A percentile compares a stretch with the other conserved stretches of the same genome.
These are phyloP conservation scores for Dryocosmus kuriphilus DNA, from an alignment of 2,888 invertebrate species.

Conservation along the genomic window DNA sequence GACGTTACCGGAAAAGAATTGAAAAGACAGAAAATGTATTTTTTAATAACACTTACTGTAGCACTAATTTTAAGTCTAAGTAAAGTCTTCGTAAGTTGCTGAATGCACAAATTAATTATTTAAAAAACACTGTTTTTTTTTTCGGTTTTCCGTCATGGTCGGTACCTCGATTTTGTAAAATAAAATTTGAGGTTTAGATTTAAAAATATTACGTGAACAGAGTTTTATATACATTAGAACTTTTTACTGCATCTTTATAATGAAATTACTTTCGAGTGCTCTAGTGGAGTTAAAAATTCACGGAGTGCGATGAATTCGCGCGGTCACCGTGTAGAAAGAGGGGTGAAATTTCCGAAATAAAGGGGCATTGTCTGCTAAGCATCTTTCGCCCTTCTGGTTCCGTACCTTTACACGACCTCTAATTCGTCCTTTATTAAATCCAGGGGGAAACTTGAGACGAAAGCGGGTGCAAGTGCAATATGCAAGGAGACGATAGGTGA, in stretches of 20 bases:
- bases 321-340: conserved; percentile 47
- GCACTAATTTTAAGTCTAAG: too few species aligned
- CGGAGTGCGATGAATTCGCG: conserved; percentile 14
- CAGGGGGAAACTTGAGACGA: conserved; percentile 68
- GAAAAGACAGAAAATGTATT: too few species aligned
- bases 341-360: conserved; percentile 33
- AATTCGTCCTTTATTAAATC: conserved; percentile 58
- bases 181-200: too few species aligned
- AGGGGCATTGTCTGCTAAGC: conserved; percentile 64
- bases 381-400: conserved; percentile 61
- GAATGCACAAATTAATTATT: too few species aligned
- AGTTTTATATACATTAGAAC: too few species aligned
- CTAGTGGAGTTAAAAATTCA: not conserved
- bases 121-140: too few species aligned
- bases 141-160: too few species aligned
- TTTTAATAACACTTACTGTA: too few species aligned
- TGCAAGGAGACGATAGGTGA: conserved; percentile 54
- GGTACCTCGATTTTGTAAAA: too few species aligned
- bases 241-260: not conserved
- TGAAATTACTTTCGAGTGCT: not conserved
- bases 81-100: too few species aligned
- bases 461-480: conserved; percentile 69
- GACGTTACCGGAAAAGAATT: too few species aligned
- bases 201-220: too few species aligned
- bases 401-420: conserved; percentile 54